phyloP scores from a whole-genome alignment of 1,140 invertebrate species.

The Drosophila willistoni region DNA sequence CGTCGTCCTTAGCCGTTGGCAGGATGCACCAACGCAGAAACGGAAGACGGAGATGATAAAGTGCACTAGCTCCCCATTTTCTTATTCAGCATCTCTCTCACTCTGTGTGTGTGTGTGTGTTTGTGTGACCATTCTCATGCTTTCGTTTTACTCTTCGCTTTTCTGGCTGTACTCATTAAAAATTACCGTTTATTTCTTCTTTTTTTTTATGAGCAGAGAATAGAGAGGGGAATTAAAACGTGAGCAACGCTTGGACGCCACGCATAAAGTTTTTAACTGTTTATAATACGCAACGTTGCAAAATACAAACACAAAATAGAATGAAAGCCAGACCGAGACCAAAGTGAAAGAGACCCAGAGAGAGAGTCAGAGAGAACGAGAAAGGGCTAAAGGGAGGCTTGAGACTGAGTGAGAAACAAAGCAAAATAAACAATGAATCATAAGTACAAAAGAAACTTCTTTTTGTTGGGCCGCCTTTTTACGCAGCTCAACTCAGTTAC shows the following conservation, averaged over 20 bases:
- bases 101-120: neutral
- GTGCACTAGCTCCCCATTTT: constrained; percentile 15
- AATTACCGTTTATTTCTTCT: constrained; percentile 60
- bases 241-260: constrained; percentile 51
- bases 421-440: constrained; percentile 57
- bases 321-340: constrained; percentile 13
- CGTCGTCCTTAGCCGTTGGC: constrained; percentile 35
- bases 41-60: constrained; percentile 63
- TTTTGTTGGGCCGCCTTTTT: neutral
- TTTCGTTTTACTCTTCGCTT: neutral
- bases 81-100: constrained; percentile 1
- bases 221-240: constrained; percentile 66
- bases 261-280: constrained; percentile 73
- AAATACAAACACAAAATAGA: constrained; percentile 32
- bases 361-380: neutral
- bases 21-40: constrained; percentile 57
- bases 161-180: constrained; percentile 61
- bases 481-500: neutral
- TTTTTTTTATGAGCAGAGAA: constrained; percentile 58
- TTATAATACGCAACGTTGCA: constrained; percentile 76
- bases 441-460: constrained; percentile 50
- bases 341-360: constrained; percentile 4
- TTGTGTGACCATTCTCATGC: constrained; percentile 1
- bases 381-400: neutral
- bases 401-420: constrained; percentile 35